Base-by-base conservation (phyloP, 2,113 vertebrate species). In the Sylvilagus bachmani region DNA sequence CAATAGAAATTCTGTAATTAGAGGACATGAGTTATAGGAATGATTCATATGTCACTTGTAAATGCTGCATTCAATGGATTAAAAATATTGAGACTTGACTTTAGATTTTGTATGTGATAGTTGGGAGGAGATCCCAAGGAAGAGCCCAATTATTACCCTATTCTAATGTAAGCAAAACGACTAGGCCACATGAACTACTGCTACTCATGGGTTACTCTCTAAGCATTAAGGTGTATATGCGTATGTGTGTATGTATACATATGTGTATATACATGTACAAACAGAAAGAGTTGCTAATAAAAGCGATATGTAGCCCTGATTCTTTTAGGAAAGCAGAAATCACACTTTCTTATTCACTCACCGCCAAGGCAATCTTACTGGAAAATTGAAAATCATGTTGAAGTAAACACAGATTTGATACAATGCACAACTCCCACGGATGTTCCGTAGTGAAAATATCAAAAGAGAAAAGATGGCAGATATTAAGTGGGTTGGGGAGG, bases 41-140 rank as follows among this genome's bases (percentile, higher is more conserved):
- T 95, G 92, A 94, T 79, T 95, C 78, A 94, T 77, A 85, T 75
- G 90, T 90, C 96, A 83, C 62, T 90, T 93, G 33, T 80, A 95
- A 96, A 96, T 87, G 49, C 62, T 74, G 10, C 81, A 71, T 38
- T 75, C 90, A 69, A 94, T n/a, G 67, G 31, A 67, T 64, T 36
- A 90, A 83, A 94, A 88, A 86, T 79, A 89, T 0, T 61, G 61
- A 95, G 27, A 80, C 16, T 66, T 19, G 55, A 79, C 67, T 87
- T 95, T n/a, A 84, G 17, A 61, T 75, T 70, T 92, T 69, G 25
- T 82, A 8, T 24, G 49, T 79, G 4, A 86, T 12, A 73, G n/a
- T 3, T 77, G 2, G n/a, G n/a, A 27, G 36, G 81, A 88, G 84
- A 93, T 49, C 53, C 69, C 74, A 95, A 0, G 79, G 74, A 90